A percentile compares a stretch with the other conserved stretches of the same genome.
Evolutionary conservation across 2,797 vertebrate species (phyloP).

Genomic region (Rhinella marina): DNA sequence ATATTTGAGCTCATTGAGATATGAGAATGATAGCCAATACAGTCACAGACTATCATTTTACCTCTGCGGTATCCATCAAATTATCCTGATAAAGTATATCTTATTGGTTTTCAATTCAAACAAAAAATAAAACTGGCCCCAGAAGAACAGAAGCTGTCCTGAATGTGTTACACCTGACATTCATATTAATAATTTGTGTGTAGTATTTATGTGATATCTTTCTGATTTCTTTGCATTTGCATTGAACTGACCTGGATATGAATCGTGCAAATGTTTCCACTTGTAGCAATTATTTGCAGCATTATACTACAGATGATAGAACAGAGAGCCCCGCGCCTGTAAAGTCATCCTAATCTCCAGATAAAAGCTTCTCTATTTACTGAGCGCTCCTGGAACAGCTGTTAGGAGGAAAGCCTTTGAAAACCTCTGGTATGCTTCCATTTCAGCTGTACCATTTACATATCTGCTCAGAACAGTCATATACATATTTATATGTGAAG

Average conservation of each 20-base stretch:
- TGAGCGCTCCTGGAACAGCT: slow-evolving; percentile 26
- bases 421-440: slow-evolving; percentile 17
- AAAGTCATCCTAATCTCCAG: slow-evolving; percentile 40
- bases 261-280: background rate
- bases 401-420: slow-evolving; percentile 41
- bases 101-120: too few relatives aligned
- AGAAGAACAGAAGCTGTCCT: background rate
- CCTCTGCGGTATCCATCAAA: too few relatives aligned
- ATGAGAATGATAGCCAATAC: too few relatives aligned
- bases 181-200: background rate
- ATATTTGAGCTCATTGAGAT: too few relatives aligned
- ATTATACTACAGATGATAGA: slow-evolving; percentile 30
- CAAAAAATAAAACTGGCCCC: background rate
- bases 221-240: slow-evolving; percentile 12
- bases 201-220: background rate
- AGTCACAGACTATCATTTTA: too few relatives aligned
- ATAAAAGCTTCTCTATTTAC: slow-evolving; percentile 48
- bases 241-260: background rate
- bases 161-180: background rate
- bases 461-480: background rate
- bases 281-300: slow-evolving; percentile 35
- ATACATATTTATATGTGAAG: background rate
- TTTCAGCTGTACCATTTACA: slow-evolving; percentile 4
- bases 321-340: background rate
- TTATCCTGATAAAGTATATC: too few relatives aligned